phyloP scores from a whole-genome alignment of 37 sponge, comb jelly and placozoan genomes.

The Cliona cf. orientalis region DNA sequence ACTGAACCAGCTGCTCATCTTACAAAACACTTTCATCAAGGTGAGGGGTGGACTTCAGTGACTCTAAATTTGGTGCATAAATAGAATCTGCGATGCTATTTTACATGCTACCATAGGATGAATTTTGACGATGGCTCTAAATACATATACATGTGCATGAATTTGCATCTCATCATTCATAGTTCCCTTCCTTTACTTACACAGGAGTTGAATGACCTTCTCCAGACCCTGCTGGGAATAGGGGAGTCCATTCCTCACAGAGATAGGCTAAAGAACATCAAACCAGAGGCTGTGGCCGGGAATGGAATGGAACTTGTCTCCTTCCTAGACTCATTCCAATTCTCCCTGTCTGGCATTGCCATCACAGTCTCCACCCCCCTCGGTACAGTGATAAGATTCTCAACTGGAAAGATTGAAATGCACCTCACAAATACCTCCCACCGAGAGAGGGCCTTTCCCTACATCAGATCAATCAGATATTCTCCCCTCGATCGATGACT shows the following conservation, averaged over 20 bases:
- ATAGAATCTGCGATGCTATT: too few species aligned
- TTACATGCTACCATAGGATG: too few species aligned
- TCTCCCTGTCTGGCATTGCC: constrained; percentile 34
- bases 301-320: constrained; percentile 14
- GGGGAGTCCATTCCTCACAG: constrained; percentile 59
- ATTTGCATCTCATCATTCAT: too few species aligned
- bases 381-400: constrained; percentile 71
- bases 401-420: constrained; percentile 74
- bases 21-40: constrained; percentile 82
- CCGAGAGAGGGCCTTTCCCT: too few species aligned
- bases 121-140: too few species aligned
- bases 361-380: constrained; percentile 79
- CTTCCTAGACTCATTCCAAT: constrained; percentile 40
- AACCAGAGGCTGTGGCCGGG: background rate
- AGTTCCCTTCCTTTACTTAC: too few species aligned
- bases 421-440: constrained; percentile 54
- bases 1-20: constrained; percentile 74
- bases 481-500: constrained; percentile 4
- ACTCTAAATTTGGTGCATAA: too few species aligned
- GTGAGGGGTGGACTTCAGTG: too few species aligned
- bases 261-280: background rate
- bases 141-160: too few species aligned
- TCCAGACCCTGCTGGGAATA: constrained; percentile 54
- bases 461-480: constrained; percentile 38
- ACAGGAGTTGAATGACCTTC: constrained; percentile 73